Conservation (phyloP, 1,140 invertebrate genomes). For the Drosophila asahinai region DNA sequence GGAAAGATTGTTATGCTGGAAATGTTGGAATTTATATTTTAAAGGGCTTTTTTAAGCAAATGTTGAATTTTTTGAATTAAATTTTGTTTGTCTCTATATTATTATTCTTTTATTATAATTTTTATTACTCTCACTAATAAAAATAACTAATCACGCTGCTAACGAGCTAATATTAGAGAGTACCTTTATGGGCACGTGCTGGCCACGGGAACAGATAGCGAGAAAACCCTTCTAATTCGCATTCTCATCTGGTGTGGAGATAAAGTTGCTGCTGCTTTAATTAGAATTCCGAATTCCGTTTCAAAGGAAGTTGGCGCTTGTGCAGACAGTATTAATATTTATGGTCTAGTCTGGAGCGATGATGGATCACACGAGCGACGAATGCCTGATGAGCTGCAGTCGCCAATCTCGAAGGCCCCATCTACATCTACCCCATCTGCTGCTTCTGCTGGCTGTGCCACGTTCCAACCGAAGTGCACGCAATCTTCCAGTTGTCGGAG, state of each 20-base stretch:
- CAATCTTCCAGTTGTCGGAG: constrained; percentile 46
- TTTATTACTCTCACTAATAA: no score
- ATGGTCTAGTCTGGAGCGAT: constrained; percentile 68
- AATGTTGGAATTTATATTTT: neutral
- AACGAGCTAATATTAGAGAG: neutral
- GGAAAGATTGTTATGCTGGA: neutral
- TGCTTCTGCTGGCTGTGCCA: constrained; percentile 39
- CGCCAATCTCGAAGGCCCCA: constrained; percentile 31
- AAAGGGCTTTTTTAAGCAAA: neutral
- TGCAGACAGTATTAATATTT: constrained; percentile 74
- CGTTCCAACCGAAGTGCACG: constrained; percentile 59
- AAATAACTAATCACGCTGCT: neutral
- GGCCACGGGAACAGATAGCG: constrained; percentile 16
- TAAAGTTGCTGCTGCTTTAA: constrained; percentile 80
- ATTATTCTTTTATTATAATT: neutral
- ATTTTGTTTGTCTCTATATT: neutral
- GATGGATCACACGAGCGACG: constrained; percentile 53
- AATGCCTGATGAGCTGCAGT: constrained; percentile 66
- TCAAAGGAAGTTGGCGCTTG: constrained; percentile 81
- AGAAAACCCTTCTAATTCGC: constrained; percentile 51
- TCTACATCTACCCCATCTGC: constrained; percentile 22
- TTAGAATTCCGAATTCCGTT: constrained; percentile 79
- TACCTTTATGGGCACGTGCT: constrained; percentile 63
- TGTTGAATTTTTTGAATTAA: neutral
- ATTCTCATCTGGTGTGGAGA: constrained; percentile 53